Evolutionary conservation across 2,888 invertebrate genomes (phyloP).

Genomic region (Tachina grossa): DNA sequence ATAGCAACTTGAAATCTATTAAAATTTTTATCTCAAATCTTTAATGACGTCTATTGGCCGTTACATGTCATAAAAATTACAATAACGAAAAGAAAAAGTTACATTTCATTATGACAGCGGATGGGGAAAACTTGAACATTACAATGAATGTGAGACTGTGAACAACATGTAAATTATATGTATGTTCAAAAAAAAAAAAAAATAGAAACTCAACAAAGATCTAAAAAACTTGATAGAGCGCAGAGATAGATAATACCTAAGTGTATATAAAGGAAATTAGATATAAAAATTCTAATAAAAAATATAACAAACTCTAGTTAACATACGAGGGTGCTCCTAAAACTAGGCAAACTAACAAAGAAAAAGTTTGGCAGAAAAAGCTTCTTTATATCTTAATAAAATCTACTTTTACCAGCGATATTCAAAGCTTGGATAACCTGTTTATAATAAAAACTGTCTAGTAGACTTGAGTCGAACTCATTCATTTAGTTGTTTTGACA

Average conservation of each 20-base stretch:
- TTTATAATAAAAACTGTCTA: no score
- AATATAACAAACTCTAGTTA: slow-evolving; percentile 1
- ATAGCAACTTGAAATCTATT: slow-evolving; percentile 46
- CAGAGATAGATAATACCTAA: slow-evolving; percentile 14
- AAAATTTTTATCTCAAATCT: slow-evolving; percentile 62
- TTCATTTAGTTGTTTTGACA: no score
- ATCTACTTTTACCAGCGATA: no score
- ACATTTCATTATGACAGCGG: slow-evolving; percentile 34
- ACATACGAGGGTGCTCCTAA: no score
- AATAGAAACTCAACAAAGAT: slow-evolving; percentile 21
- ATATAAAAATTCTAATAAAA: slow-evolving; percentile 7
- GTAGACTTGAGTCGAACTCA: no score
- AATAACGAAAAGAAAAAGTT: slow-evolving; percentile 53
- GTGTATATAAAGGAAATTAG: slow-evolving; percentile 16
- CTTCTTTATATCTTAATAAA: no score
- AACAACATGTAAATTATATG: slow-evolving; percentile 52
- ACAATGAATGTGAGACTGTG: slow-evolving; percentile 4
- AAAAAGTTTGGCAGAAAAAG: no score
- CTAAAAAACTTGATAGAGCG: slow-evolving; percentile 27
- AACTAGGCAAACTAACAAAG: no score
- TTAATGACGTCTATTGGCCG: slow-evolving; percentile 62
- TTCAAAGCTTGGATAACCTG: no score
- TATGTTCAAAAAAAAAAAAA: background rate
- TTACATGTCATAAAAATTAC: slow-evolving; percentile 58
- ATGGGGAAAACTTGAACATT: slow-evolving; percentile 14